Conservation (phyloP, 35 echinoderm and acorn worm species). For the Strongylocentrotus purpuratus region DNA sequence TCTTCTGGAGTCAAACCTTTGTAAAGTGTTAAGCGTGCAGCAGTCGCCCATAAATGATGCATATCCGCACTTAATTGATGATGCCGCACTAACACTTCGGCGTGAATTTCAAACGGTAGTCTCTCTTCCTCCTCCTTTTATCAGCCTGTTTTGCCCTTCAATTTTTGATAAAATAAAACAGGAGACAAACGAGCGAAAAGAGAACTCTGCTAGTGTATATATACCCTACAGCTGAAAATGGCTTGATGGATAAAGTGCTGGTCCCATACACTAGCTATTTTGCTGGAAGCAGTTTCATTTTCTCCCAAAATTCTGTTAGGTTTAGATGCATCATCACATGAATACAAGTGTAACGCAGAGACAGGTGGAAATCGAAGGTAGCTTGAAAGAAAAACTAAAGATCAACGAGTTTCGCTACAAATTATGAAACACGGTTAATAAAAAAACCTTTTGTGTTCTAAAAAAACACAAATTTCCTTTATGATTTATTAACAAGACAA, state of each 20-base stretch:
- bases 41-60: conserved; percentile 46
- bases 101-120: conserved; percentile 30
- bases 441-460: not conserved
- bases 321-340: conserved; percentile 23
- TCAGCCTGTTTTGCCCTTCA: not conserved
- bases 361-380: not conserved
- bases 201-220: not conserved
- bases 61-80: conserved; percentile 53
- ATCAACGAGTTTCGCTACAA: not conserved
- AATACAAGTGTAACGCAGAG: not conserved
- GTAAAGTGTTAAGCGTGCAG: conserved; percentile 47
- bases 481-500: not conserved
- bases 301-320: not conserved
- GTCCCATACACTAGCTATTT: conserved; percentile 10
- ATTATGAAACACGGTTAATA: not conserved
- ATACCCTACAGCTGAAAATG: conserved; percentile 27
- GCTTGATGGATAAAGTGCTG: conserved; percentile 22
- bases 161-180: conserved; percentile 21
- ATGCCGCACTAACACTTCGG: conserved; percentile 30
- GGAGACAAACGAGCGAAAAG: not conserved
- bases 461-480: not conserved
- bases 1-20: not conserved
- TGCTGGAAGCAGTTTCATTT: conserved; percentile 33
- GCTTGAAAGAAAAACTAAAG: conserved; percentile 2
- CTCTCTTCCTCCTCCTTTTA: conserved; percentile 26